These are phyloP conservation scores for Neelides sp. DNA, from an alignment of 1,140 invertebrate species.

Conservation along the genomic window DNA sequence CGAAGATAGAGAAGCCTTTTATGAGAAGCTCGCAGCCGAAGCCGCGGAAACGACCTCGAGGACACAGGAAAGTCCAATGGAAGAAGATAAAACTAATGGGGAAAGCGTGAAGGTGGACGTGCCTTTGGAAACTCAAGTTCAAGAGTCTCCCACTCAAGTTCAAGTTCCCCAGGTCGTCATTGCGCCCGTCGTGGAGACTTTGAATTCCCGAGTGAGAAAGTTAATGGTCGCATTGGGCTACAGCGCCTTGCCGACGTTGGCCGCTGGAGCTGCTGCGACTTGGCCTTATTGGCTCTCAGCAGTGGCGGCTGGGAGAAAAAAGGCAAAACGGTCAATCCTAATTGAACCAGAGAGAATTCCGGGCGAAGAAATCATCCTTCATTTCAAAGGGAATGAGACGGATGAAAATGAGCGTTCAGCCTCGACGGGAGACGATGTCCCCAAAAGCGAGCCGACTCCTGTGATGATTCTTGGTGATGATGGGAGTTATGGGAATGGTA, in stretches of 20 bases:
- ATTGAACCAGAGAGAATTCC: neutral
- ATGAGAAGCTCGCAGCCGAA: no score
- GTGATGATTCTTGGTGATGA: neutral
- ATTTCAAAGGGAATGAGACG: neutral
- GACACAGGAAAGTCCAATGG: conserved; percentile 16
- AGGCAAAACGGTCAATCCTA: neutral
- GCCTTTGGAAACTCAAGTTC: neutral
- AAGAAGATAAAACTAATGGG: conserved; percentile 15
- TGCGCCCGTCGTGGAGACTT: neutral
- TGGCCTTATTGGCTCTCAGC: conserved; percentile 30
- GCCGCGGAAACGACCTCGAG: no score
- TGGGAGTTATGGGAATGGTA: neutral
- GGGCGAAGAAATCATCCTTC: neutral
- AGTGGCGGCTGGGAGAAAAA: conserved; percentile 9
- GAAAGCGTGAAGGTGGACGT: neutral
- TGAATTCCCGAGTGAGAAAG: conserved; percentile 15
- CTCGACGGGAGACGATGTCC: no score
- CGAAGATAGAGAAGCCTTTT: neutral
- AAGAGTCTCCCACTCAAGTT: no score
- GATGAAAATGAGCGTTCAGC: no score
- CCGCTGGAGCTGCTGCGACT: conserved; percentile 28
- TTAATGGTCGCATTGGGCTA: conserved; percentile 27
- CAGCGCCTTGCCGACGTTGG: conserved; percentile 28
- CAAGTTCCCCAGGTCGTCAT: no score
- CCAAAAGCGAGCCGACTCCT: neutral